These are phyloP conservation scores for Tonatia bakeri DNA, from an alignment of 2,113 vertebrate genomes.

Conservation along the genomic window DNA sequence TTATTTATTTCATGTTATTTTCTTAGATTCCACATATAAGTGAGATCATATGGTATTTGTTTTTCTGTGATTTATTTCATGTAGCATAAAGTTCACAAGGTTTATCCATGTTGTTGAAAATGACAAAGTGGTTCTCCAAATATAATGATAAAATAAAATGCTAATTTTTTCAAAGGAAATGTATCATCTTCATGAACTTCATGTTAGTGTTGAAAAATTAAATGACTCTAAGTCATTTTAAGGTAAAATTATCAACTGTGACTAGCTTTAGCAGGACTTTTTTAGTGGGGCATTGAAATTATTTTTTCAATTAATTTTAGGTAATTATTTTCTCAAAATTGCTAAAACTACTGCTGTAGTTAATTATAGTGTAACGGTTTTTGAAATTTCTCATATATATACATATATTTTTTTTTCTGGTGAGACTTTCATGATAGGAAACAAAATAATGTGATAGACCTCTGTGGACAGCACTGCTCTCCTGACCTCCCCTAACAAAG, in stretches of 20 bases:
- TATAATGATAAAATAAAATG: constrained; percentile 11
- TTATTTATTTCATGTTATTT: not conserved
- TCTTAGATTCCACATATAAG: not conserved
- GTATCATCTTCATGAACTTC: not conserved
- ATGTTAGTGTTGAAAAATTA: not conserved
- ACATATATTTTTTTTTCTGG: not conserved
- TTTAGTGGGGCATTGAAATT: not conserved
- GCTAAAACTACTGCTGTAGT: not conserved
- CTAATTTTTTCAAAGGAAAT: not conserved
- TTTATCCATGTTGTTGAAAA: not conserved
- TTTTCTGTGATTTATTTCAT: not conserved
- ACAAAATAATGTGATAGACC: not conserved
- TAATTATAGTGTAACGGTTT: not conserved
- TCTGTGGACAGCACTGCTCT: not conserved
- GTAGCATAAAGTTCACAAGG: not conserved
- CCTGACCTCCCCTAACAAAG: not conserved
- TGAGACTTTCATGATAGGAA: not conserved
- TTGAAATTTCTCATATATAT: not conserved
- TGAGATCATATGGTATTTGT: not conserved
- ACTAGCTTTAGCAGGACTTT: not conserved
- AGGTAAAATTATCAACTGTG: not conserved
- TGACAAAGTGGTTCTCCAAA: not conserved
- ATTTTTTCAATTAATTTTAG: not conserved
- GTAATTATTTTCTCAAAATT: not conserved
- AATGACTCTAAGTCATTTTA: not conserved